phyloP scores from a whole-genome alignment of 2,797 vertebrate species.

The Eospalax fontanierii region DNA sequence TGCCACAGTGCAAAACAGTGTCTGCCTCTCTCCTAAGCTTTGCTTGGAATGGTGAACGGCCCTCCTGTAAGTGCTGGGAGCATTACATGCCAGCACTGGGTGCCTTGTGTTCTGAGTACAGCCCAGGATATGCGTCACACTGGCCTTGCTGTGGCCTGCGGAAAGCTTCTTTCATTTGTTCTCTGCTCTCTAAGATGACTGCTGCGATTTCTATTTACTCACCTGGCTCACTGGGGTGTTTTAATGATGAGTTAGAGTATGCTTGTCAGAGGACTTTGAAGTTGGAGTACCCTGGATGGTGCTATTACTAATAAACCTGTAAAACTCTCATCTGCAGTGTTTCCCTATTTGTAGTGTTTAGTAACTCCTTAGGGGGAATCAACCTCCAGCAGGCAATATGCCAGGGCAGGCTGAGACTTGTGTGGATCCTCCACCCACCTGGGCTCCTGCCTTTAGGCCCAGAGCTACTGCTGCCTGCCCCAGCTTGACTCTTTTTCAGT shows the following conservation, averaged over 20 bases:
- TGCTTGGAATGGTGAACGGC: neutral
- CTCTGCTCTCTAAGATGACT: neutral
- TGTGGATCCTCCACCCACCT: neutral
- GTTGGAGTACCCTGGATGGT: conserved; percentile 8
- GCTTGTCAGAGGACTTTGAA: conserved; percentile 67
- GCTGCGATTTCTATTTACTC: neutral
- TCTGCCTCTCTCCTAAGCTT: neutral
- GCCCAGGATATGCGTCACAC: neutral
- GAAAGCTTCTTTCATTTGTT: neutral
- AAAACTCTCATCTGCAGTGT: conserved; percentile 30
- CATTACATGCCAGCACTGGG: neutral
- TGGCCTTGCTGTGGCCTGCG: neutral
- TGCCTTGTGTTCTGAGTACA: neutral
- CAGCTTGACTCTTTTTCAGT: conserved; percentile 52
- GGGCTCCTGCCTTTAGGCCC: neutral
- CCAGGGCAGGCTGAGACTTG: conserved; percentile 58
- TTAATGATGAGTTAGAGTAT: conserved; percentile 9
- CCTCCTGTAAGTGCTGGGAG: rapidly evolving
- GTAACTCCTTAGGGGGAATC: neutral
- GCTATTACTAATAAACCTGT: conserved; percentile 27
- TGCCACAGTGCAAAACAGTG: neutral
- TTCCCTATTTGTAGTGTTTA: conserved; percentile 71
- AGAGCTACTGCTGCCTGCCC: conserved; percentile 52
- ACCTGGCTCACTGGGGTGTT: neutral
- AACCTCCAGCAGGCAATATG: neutral